These are phyloP conservation scores for Micropoecilia bifurca DNA, from an alignment of 2,797 vertebrate genomes.

Conservation along the genomic window DNA sequence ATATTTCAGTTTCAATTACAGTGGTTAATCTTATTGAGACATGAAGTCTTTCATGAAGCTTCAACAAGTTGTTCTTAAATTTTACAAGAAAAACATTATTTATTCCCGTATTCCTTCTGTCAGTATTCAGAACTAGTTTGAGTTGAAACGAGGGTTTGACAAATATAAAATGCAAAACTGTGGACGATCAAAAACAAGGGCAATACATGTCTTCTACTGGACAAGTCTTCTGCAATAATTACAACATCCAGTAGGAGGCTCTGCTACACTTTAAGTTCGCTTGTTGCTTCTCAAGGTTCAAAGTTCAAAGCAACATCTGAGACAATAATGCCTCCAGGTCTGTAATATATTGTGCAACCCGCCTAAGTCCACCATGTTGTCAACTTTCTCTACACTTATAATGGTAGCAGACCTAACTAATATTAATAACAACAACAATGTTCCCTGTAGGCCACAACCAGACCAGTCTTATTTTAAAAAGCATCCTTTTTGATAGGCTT, in stretches of 20 bases:
- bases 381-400: not conserved
- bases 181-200: not conserved
- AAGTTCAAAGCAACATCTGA: conserved; percentile 53
- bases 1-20: too few relatives aligned
- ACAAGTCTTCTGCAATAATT: conserved; percentile 5
- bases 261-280: conserved; percentile 20
- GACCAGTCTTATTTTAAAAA: not conserved
- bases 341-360: conserved; percentile 35
- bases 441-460: not conserved
- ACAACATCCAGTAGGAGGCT: conserved; percentile 45
- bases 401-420: not conserved
- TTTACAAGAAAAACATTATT: not conserved
- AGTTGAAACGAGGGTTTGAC: not conserved
- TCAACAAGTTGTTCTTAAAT: not conserved
- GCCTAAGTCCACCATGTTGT: conserved; percentile 2
- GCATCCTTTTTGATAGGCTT: not conserved
- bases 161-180: not conserved
- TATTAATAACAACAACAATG: not conserved
- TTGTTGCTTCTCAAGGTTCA: conserved; percentile 28
- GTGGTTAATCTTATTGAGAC: not conserved
- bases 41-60: not conserved
- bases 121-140: not conserved
- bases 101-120: not conserved
- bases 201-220: not conserved
- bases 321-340: conserved; percentile 16